Evolutionary conservation across 2,113 vertebrate species (phyloP).

Genomic region (Mola mola): DNA sequence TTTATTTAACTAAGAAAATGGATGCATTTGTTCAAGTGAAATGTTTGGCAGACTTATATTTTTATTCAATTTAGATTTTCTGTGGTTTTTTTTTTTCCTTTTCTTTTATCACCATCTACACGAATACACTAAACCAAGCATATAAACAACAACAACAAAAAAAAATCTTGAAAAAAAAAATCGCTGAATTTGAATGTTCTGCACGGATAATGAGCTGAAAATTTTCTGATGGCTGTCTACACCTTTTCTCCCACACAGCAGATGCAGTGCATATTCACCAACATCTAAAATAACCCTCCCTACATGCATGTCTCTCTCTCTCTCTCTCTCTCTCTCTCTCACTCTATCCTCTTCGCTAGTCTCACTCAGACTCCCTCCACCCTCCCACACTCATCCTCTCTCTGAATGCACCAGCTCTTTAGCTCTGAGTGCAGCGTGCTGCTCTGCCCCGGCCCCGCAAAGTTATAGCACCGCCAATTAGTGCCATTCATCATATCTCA

Average conservation of each 20-base stretch:
- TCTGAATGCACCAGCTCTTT: background rate
- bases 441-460: background rate
- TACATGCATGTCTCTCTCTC: background rate
- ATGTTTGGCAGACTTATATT: too few species aligned
- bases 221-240: constrained; percentile 21
- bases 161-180: background rate
- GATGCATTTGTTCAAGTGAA: too few species aligned
- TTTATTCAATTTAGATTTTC: too few species aligned
- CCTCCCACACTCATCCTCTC: constrained; percentile 28
- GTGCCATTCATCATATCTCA: background rate
- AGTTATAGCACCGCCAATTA: background rate
- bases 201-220: background rate
- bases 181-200: constrained; percentile 7
- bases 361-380: constrained; percentile 14
- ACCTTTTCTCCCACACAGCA: constrained; percentile 36
- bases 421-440: constrained; percentile 9
- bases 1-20: too few species aligned
- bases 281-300: constrained; percentile 26
- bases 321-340: background rate
- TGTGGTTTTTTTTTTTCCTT: background rate
- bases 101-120: background rate
- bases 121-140: background rate
- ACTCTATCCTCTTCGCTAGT: background rate
- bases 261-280: constrained; percentile 12
- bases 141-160: background rate